A percentile compares a stretch with the other conserved stretches of the same genome.
Conservation (phyloP, 2,113 vertebrate species). For the Ophthalmolycus amberensis region DNA sequence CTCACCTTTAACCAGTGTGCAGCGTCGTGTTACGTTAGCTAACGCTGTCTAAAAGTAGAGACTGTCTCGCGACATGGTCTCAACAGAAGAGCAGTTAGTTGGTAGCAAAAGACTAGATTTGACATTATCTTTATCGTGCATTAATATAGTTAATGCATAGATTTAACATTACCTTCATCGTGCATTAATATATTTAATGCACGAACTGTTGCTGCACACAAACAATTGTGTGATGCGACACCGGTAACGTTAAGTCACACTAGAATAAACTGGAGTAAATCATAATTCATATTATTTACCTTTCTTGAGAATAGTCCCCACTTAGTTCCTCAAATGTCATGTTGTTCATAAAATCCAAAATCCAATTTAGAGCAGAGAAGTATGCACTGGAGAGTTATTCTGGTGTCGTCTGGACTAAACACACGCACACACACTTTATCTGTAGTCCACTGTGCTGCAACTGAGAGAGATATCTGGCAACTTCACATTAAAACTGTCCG, state of each 20-base stretch:
- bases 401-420: slow-evolving; percentile 39
- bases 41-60: neutral
- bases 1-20: neutral
- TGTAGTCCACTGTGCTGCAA: slow-evolving; percentile 43
- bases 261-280: neutral
- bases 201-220: neutral
- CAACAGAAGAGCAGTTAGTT: too few species aligned
- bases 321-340: slow-evolving; percentile 83
- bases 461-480: slow-evolving; percentile 65
- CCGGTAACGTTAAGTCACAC: neutral
- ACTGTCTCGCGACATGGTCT: slow-evolving; percentile 5
- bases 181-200: neutral
- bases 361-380: slow-evolving; percentile 27
- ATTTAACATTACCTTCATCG: rapidly evolving
- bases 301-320: slow-evolving; percentile 81
- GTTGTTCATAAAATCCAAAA: slow-evolving; percentile 76
- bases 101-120: too few species aligned
- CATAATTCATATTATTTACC: slow-evolving; percentile 57
- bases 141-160: too few species aligned
- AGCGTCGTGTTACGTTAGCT: neutral
- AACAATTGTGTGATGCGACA: neutral
- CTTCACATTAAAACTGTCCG: slow-evolving; percentile 63
- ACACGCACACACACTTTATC: slow-evolving; percentile 16
- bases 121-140: too few species aligned
- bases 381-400: neutral